Conservation (phyloP, 2,888 invertebrate genomes). For the Drosophila limbata region DNA sequence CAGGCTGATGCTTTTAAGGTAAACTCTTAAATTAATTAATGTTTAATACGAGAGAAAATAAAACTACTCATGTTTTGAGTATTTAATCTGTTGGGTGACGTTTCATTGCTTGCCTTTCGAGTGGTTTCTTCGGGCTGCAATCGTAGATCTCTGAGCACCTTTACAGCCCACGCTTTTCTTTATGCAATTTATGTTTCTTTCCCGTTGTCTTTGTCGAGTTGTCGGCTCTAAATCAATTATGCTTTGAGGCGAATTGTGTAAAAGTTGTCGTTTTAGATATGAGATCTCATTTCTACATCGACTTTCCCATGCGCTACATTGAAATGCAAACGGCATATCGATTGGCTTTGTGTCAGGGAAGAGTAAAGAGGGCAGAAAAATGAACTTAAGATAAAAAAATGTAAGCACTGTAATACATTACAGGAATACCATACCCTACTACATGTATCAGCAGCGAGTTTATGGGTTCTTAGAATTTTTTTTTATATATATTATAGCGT, state of each 20-base stretch:
- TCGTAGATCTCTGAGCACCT: conserved; percentile 46
- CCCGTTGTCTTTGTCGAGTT: conserved; percentile 46
- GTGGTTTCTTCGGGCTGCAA: conserved; percentile 37
- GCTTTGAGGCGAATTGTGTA: conserved; percentile 43
- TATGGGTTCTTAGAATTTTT: too few relatives aligned
- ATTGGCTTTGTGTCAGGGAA: background rate
- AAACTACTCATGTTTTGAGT: conserved; percentile 38
- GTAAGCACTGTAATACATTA: background rate
- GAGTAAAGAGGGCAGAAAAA: conserved; percentile 3
- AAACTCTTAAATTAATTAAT: conserved; percentile 32
- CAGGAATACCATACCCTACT: too few relatives aligned
- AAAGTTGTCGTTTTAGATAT: conserved; percentile 53
- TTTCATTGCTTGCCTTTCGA: conserved; percentile 37
- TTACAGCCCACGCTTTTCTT: conserved; percentile 61
- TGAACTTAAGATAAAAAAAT: background rate
- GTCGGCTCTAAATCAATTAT: conserved; percentile 72
- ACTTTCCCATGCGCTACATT: conserved; percentile 51
- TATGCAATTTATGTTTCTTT: conserved; percentile 56
- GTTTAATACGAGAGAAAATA: conserved; percentile 11
- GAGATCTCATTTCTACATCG: conserved; percentile 42
- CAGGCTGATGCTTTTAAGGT: conserved; percentile 17
- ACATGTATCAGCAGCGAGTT: too few relatives aligned
- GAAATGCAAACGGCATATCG: conserved; percentile 35
- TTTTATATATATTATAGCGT: too few relatives aligned
- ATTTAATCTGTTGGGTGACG: conserved; percentile 30